Conservation (phyloP, 1,140 invertebrate species). For the Anoplolepis gracilipes region DNA sequence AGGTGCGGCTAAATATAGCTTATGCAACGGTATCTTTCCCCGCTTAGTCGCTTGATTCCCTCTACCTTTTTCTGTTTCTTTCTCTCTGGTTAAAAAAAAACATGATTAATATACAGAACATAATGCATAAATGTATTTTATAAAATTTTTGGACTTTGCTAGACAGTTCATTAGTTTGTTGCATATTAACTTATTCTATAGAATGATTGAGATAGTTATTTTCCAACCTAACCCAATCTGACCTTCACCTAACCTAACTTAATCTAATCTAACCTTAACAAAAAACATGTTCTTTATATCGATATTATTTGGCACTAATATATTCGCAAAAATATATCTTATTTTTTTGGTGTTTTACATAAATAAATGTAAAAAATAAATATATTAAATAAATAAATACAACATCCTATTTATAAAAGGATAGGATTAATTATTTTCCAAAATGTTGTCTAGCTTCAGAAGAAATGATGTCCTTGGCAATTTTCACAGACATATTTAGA, state of each 20-base stretch:
- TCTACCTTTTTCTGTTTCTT: slow-evolving; percentile 22
- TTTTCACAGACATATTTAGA: background rate
- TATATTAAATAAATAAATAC: background rate
- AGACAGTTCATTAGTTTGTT: background rate
- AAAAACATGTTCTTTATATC: background rate
- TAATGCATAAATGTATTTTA: background rate
- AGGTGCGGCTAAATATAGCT: slow-evolving; percentile 75
- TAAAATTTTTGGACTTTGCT: background rate
- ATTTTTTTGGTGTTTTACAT: background rate
- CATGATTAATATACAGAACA: background rate
- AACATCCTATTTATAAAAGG: background rate
- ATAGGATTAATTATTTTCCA: background rate
- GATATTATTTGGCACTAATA: background rate
- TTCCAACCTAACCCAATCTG: background rate
- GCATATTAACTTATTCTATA: background rate
- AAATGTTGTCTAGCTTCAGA: background rate
- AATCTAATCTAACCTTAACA: background rate
- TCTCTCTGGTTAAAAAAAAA: slow-evolving; percentile 25
- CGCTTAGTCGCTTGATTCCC: slow-evolving; percentile 17
- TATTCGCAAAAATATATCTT: background rate
- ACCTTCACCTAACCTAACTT: background rate
- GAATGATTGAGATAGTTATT: background rate
- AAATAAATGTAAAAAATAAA: no score
- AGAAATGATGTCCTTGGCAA: background rate
- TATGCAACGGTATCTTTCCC: slow-evolving; percentile 68